Conservation (phyloP, 2,888 invertebrate genomes). For the Podotricha telesiphe region DNA sequence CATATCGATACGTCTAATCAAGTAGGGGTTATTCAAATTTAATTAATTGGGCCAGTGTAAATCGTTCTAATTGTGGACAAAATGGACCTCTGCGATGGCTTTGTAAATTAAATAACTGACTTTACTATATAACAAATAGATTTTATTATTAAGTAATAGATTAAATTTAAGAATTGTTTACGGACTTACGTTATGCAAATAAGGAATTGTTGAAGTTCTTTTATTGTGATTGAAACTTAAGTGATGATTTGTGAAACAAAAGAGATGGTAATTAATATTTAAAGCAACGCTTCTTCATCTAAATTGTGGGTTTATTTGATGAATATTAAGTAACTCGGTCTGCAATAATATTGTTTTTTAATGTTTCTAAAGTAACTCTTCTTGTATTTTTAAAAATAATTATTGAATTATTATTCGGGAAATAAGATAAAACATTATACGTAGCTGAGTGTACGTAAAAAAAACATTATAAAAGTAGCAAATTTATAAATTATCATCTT, state of each 20-base stretch:
- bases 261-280: conserved; percentile 51
- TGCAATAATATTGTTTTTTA: conserved; percentile 30
- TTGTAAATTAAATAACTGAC: neutral
- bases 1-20: conserved; percentile 12
- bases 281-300: conserved; percentile 46
- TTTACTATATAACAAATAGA: neutral
- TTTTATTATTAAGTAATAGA: neutral
- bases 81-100: neutral
- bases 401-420: neutral
- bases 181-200: conserved; percentile 31
- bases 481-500: conserved; percentile 6
- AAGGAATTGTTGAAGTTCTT: conserved; percentile 32
- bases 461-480: no score
- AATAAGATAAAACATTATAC: no score
- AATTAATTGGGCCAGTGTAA: neutral
- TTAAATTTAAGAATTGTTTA: conserved; percentile 23
- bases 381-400: neutral
- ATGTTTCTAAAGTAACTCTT: conserved; percentile 1
- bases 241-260: conserved; percentile 50
- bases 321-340: conserved; percentile 37
- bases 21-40: conserved; percentile 2
- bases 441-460: no score
- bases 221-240: conserved; percentile 50
- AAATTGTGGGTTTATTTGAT: conserved; percentile 45
- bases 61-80: neutral